These are phyloP conservation scores for Zoroaster sp. DNA, from an alignment of 53 echinoderm and acorn worm genomes.

Conservation along the genomic window DNA sequence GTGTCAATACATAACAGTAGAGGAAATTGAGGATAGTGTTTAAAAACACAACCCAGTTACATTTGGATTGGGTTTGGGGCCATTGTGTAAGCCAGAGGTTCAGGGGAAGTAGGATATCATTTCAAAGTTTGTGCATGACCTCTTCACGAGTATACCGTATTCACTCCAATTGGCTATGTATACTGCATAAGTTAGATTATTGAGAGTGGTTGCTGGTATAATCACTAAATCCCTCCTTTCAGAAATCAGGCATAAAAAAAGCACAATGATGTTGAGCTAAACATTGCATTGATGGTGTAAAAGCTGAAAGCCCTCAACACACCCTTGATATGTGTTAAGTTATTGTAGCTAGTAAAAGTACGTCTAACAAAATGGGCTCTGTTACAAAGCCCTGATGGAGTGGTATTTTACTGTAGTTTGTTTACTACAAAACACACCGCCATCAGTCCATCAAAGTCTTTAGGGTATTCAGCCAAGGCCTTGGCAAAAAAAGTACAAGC, in stretches of 20 bases:
- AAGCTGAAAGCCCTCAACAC: background rate
- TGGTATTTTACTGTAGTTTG: background rate
- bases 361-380: constrained; percentile 42
- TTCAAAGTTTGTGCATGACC: background rate
- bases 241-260: background rate
- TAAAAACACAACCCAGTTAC: background rate
- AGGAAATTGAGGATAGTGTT: background rate
- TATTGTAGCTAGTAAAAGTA: constrained; percentile 33
- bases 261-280: background rate
- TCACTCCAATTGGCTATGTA: background rate
- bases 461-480: constrained; percentile 5
- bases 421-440: constrained; percentile 42
- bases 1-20: too few species aligned
- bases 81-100: background rate
- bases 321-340: constrained; percentile 44
- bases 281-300: background rate
- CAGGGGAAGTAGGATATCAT: background rate
- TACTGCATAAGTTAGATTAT: background rate
- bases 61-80: background rate
- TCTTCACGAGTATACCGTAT: too few species aligned
- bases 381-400: constrained; percentile 34
- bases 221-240: constrained; percentile 10
- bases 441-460: constrained; percentile 42
- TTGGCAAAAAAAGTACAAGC: background rate
- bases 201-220: background rate